Conservation (phyloP, 2,797 vertebrate species). For the Rhinella marina region DNA sequence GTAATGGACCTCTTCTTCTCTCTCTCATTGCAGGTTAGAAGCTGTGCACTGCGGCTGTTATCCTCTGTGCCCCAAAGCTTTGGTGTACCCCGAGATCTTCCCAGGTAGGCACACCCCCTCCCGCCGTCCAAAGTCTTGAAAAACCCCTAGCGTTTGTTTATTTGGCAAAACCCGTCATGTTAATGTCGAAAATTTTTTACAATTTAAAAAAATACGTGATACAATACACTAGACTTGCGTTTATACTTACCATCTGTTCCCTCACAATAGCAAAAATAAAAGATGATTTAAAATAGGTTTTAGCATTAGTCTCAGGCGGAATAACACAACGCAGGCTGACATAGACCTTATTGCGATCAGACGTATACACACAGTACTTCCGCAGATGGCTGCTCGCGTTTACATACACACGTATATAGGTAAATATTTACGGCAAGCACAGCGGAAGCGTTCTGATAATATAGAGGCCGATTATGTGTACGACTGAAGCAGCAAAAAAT, state of each 20-base stretch:
- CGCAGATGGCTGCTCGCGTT: constrained; percentile 21
- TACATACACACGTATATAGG: not conserved
- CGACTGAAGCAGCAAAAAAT: not conserved
- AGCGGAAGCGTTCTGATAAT: not conserved
- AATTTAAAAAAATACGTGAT: constrained; percentile 82
- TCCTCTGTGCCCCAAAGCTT: constrained; percentile 89
- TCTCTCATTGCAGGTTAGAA: constrained; percentile 82
- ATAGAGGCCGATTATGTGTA: not conserved
- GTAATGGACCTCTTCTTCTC: constrained; percentile 40
- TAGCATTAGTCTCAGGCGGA: constrained; percentile 70
- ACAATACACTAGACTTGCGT: constrained; percentile 83
- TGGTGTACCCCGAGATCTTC: constrained; percentile 96
- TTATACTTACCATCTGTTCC: constrained; percentile 87
- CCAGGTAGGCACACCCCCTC: constrained; percentile 80
- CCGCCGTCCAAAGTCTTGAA: constrained; percentile 70
- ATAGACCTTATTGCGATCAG: not conserved
- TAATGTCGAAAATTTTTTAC: constrained; percentile 76
- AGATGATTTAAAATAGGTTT: constrained; percentile 84
- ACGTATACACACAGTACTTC: constrained; percentile 15
- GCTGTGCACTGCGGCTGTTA: constrained; percentile 95
- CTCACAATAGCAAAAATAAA: constrained; percentile 83
- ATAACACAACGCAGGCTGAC: constrained; percentile 8
- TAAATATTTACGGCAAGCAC: constrained; percentile 19
- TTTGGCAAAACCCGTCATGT: constrained; percentile 81
- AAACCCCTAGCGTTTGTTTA: constrained; percentile 81